Conservation (phyloP, 2,888 invertebrate genomes). For the Celastrina argiolus region DNA sequence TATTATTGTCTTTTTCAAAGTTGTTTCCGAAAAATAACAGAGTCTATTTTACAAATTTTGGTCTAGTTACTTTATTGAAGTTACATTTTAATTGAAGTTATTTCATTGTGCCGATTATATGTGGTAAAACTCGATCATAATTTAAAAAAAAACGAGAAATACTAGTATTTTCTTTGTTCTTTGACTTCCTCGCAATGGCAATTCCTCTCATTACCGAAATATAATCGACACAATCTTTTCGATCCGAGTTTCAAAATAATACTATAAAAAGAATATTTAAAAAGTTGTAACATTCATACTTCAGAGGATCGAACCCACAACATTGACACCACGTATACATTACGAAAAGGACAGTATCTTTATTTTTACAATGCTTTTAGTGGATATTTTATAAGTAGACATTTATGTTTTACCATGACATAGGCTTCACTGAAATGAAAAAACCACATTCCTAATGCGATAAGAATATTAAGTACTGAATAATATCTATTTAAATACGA, state of each 20-base stretch:
- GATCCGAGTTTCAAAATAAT: not conserved
- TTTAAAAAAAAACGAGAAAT: not conserved
- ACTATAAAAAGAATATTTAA: not conserved
- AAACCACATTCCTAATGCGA: too few species aligned
- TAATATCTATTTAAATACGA: too few species aligned
- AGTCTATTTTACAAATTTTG: slow-evolving; percentile 11
- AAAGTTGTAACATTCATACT: slow-evolving; percentile 3
- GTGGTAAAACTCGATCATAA: not conserved
- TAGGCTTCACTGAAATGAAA: not conserved
- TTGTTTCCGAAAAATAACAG: slow-evolving; percentile 13
- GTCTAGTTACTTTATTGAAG: slow-evolving; percentile 8
- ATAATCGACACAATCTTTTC: not conserved
- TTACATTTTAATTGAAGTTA: not conserved
- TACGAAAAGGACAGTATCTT: not conserved
- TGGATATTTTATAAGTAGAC: not conserved
- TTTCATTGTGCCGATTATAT: not conserved
- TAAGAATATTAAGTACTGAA: too few species aligned
- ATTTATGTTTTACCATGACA: not conserved
- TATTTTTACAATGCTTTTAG: slow-evolving; percentile 17
- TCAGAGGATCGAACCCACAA: slow-evolving; percentile 6
- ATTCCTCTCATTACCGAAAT: not conserved
- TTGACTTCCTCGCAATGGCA: not conserved
- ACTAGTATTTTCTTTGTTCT: not conserved
- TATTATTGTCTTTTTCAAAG: slow-evolving; percentile 20
- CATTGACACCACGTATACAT: slow-evolving; percentile 3